phyloP scores from a whole-genome alignment of 2,797 vertebrate genomes.

The Lerista edwardsae region DNA sequence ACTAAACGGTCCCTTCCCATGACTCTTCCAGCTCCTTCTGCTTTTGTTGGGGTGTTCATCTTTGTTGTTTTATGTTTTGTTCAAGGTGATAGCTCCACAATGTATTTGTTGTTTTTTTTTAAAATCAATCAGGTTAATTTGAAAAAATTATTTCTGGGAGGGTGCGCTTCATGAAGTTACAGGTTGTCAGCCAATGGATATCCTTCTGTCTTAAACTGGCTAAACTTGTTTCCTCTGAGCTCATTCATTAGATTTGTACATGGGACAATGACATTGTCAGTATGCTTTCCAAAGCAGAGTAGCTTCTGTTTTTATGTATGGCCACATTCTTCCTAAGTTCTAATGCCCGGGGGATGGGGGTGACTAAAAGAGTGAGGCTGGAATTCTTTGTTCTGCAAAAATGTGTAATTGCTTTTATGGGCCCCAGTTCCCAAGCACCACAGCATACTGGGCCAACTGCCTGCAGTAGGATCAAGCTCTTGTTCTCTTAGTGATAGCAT shows the following conservation, averaged over 20 bases:
- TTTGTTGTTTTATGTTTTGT: not conserved
- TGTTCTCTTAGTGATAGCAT: not conserved
- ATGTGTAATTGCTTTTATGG: not conserved
- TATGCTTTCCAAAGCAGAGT: not conserved
- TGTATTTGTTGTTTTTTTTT: not conserved
- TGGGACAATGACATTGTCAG: too few relatives aligned
- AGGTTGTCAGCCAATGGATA: not conserved
- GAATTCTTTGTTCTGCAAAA: not conserved
- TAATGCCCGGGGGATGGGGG: not conserved
- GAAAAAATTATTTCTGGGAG: not conserved
- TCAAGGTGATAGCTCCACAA: not conserved
- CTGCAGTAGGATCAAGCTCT: not conserved
- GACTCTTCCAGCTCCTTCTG: not conserved
- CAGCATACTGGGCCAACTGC: not conserved
- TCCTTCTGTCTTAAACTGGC: not conserved
- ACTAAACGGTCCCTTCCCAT: too few relatives aligned
- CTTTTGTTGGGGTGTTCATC: not conserved
- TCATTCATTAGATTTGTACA: not conserved
- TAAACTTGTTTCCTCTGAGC: not conserved
- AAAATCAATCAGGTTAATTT: not conserved
- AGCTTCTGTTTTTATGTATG: not conserved
- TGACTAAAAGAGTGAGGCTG: not conserved
- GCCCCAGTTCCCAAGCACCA: not conserved
- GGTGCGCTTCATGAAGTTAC: not conserved
- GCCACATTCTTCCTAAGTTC: not conserved